Conservation (phyloP, 2,888 invertebrate species). For the Parasteatoda lunata region DNA sequence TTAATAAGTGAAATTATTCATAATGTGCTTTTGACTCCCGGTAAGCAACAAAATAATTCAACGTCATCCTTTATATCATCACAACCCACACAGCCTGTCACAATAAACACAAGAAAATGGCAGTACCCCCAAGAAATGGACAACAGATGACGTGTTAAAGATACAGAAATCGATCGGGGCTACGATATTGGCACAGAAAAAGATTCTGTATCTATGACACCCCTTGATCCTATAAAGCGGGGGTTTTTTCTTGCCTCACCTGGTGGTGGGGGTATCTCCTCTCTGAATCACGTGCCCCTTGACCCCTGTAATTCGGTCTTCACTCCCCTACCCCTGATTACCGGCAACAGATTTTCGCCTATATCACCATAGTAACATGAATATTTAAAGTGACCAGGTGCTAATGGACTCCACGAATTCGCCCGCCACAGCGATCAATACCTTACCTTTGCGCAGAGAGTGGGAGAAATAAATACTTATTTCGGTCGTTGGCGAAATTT, state of each 20-base stretch:
- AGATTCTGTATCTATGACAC: neutral
- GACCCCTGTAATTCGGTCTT: constrained; percentile 26
- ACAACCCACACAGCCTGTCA: too few relatives aligned
- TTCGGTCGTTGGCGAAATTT: neutral
- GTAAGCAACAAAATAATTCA: too few relatives aligned
- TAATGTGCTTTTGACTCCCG: too few relatives aligned
- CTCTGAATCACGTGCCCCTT: constrained; percentile 28
- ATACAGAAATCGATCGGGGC: constrained; percentile 7
- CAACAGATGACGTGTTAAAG: neutral
- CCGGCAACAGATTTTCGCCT: constrained; percentile 62
- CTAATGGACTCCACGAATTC: constrained; percentile 51
- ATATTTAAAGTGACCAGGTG: constrained; percentile 69
- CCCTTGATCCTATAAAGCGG: constrained; percentile 34
- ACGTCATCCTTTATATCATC: too few relatives aligned
- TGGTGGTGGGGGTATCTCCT: neutral
- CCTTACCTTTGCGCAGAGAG: neutral
- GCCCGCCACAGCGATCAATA: neutral
- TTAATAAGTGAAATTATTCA: too few relatives aligned
- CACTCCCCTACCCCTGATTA: constrained; percentile 30
- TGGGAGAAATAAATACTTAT: neutral
- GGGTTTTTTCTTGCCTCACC: constrained; percentile 9
- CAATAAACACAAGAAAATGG: too few relatives aligned
- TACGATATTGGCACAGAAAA: neutral
- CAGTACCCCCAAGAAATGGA: neutral
- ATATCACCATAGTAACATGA: constrained; percentile 58